Conservation (phyloP, 2,888 invertebrate genomes). For the Tipula helvola region DNA sequence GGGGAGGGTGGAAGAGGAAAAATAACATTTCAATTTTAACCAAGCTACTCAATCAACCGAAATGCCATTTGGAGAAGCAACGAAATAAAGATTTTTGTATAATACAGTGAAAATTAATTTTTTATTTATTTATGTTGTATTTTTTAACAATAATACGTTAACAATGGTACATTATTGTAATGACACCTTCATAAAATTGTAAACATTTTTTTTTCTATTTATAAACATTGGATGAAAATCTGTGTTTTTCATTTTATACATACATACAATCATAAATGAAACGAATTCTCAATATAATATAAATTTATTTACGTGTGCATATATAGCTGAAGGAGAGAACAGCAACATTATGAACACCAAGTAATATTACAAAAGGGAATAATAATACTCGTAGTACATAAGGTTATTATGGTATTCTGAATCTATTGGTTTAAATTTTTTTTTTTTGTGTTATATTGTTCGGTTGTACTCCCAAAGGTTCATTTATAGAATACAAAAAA, state of each 20-base stretch:
- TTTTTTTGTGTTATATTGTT: background rate
- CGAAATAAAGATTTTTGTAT: background rate
- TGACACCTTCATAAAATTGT: background rate
- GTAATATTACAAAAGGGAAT: background rate
- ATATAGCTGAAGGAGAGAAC: background rate
- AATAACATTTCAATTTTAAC: background rate
- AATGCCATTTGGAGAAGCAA: background rate
- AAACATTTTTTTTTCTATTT: background rate
- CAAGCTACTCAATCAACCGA: background rate
- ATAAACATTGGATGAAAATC: background rate
- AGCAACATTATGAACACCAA: background rate
- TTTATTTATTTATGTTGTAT: background rate
- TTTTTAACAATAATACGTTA: background rate
- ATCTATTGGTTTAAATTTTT: background rate
- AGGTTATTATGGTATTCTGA: background rate
- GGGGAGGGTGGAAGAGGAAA: background rate
- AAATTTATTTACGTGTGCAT: background rate
- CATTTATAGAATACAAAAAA: background rate
- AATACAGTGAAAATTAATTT: background rate
- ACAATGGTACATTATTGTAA: background rate
- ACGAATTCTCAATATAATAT: background rate
- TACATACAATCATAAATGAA: background rate
- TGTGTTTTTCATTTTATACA: background rate
- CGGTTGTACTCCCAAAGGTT: background rate
- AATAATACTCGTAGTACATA: background rate